Percentiles rank a stretch among this genome's conserved stretches.
Conservation (phyloP, 92 coral and sea anemone genomes). For the Bergia puertoricense region DNA sequence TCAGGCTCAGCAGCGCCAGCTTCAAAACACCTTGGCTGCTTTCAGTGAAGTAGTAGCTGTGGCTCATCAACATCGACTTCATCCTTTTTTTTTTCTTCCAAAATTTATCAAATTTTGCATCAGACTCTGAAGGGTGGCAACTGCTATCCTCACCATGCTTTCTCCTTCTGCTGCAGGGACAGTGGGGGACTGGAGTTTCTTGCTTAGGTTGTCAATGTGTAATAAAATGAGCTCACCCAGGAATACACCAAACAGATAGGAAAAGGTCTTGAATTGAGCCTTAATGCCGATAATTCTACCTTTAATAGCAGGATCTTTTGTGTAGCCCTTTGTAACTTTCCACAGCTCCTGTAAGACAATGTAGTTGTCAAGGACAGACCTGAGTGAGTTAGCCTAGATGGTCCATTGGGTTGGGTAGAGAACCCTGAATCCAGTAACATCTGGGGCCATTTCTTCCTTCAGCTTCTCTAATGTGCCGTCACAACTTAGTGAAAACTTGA, state of each 20-base stretch:
- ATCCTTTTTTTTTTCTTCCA: not conserved
- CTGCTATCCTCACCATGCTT: slow-evolving; percentile 1
- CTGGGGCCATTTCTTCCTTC: slow-evolving; percentile 13
- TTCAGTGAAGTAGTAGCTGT: not conserved
- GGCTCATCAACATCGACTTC: slow-evolving; percentile 1
- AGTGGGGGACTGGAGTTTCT: slow-evolving; percentile 15
- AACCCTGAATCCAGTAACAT: slow-evolving; percentile 1
- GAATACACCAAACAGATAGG: slow-evolving; percentile 26
- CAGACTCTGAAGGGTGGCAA: slow-evolving; percentile 16
- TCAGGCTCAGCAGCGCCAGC: not conserved
- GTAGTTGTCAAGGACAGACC: slow-evolving; percentile 19
- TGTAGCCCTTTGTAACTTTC: slow-evolving; percentile 19
- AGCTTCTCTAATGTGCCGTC: not conserved
- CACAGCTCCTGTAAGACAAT: slow-evolving; percentile 35
- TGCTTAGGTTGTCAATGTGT: slow-evolving; percentile 9
- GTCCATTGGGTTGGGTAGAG: slow-evolving; percentile 32
- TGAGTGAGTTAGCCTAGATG: slow-evolving; percentile 3
- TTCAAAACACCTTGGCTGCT: slow-evolving; percentile 19
- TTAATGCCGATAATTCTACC: no score
- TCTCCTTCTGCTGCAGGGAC: slow-evolving; percentile 36
- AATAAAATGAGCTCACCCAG: slow-evolving; percentile 35
- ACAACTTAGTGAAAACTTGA: slow-evolving; percentile 8
- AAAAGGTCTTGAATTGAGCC: not conserved
- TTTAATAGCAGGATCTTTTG: slow-evolving; percentile 6
- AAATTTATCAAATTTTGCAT: not conserved